A percentile compares a stretch with the other conserved stretches of the same genome.
These are phyloP conservation scores for Cassiopea andromeda DNA, from an alignment of 30 jellyfish, hydroid and myxozoan species.

Conservation along the genomic window DNA sequence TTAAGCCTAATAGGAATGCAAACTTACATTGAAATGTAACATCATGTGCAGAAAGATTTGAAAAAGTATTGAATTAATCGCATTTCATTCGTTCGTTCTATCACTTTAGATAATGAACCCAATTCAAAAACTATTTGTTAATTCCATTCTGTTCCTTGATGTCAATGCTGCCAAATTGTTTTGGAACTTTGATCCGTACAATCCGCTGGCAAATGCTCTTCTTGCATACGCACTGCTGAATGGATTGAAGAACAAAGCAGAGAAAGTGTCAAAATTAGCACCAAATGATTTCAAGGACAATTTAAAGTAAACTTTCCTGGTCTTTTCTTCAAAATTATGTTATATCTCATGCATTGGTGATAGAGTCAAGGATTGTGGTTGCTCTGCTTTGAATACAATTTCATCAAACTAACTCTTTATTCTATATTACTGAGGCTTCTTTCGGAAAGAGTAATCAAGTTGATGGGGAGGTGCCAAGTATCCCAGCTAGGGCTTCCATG, in stretches of 20 bases:
- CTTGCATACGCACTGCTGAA: slow-evolving; percentile 17
- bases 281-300: background rate
- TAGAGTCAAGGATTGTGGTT: no score
- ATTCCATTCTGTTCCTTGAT: slow-evolving; percentile 1
- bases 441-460: no score
- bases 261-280: background rate
- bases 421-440: no score
- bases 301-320: background rate
- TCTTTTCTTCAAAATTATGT: background rate
- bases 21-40: no score
- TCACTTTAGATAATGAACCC: slow-evolving; percentile 33
- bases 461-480: no score
- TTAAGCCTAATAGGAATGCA: no score
- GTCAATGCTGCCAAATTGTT: slow-evolving; percentile 12
- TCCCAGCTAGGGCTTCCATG: no score
- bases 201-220: background rate
- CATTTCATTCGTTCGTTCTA: no score
- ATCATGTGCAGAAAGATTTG: no score
- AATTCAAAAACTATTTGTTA: slow-evolving; percentile 33
- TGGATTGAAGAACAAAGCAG: background rate
- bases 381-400: background rate
- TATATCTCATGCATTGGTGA: background rate
- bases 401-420: no score
- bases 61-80: no score
- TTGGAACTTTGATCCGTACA: slow-evolving; percentile 9